Conservation (phyloP, 2,888 invertebrate genomes). For the Himalopsyche anomala region DNA sequence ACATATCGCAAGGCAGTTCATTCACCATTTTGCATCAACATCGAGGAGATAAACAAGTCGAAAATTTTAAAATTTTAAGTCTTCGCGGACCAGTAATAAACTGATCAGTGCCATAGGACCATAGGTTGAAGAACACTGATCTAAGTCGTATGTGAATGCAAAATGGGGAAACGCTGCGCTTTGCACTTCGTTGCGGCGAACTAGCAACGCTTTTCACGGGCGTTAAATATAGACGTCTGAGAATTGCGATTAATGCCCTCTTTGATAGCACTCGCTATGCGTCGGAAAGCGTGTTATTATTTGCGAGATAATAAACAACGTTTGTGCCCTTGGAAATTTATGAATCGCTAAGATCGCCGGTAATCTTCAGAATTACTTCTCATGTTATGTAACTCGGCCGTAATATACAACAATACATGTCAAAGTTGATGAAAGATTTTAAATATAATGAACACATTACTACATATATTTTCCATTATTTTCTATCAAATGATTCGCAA, state of each 20-base stretch:
- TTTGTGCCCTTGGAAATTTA: not conserved
- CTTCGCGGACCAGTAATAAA: too few relatives aligned
- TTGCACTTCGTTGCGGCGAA: conserved; percentile 5
- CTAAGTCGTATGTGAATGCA: not conserved
- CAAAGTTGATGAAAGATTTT: too few relatives aligned
- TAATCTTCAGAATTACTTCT: not conserved
- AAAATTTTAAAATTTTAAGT: too few relatives aligned
- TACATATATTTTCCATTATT: too few relatives aligned
- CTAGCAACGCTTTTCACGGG: conserved; percentile 9
- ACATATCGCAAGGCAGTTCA: too few relatives aligned
- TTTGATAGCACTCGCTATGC: conserved; percentile 22
- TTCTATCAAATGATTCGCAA: too few relatives aligned
- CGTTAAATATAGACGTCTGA: conserved; percentile 6
- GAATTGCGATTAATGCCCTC: conserved; percentile 19
- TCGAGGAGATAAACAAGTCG: too few relatives aligned
- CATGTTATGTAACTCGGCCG: not conserved
- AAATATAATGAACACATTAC: too few relatives aligned
- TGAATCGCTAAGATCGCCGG: not conserved
- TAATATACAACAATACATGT: not conserved
- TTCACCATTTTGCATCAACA: too few relatives aligned
- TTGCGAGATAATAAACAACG: conserved; percentile 6
- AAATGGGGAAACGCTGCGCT: not conserved
- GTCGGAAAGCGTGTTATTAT: not conserved
- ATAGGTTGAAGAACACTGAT: too few relatives aligned
- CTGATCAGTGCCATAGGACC: too few relatives aligned